Conservation (phyloP, 2,113 vertebrate genomes). For the Cettia cetti region DNA sequence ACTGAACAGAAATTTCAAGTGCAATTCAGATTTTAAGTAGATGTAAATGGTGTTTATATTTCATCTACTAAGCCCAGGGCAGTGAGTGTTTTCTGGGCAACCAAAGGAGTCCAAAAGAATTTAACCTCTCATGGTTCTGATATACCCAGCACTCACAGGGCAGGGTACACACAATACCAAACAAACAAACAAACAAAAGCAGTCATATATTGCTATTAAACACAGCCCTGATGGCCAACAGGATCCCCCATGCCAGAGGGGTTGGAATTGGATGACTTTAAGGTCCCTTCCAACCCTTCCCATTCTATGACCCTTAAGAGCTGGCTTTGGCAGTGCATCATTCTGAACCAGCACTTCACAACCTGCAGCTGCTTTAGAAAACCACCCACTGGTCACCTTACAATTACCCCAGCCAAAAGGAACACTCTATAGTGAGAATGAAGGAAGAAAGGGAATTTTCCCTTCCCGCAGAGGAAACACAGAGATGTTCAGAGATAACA, state of each 20-base stretch:
- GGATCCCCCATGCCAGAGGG: not conserved
- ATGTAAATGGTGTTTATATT: conserved; percentile 27
- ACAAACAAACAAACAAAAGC: not conserved
- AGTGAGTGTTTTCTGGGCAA: not conserved
- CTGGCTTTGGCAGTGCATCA: not conserved
- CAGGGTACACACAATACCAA: not conserved
- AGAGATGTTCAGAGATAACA: not conserved
- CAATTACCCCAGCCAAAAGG: not conserved
- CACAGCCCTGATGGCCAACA: not conserved
- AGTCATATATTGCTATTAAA: not conserved
- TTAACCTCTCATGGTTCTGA: not conserved
- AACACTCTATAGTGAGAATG: not conserved
- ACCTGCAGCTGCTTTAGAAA: not conserved
- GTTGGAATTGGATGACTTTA: not conserved
- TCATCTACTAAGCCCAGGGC: not conserved
- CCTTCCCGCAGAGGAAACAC: not conserved
- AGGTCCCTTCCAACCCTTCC: not conserved
- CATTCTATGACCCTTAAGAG: not conserved
- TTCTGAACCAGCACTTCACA: not conserved
- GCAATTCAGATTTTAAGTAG: conserved; percentile 34
- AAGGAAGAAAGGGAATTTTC: not conserved
- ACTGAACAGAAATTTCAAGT: conserved; percentile 41
- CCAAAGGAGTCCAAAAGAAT: not conserved
- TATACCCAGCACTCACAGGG: not conserved
- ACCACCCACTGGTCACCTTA: rapidly evolving